Conservation (phyloP, 2,113 vertebrate genomes). For the Triplophysa tibetana region DNA sequence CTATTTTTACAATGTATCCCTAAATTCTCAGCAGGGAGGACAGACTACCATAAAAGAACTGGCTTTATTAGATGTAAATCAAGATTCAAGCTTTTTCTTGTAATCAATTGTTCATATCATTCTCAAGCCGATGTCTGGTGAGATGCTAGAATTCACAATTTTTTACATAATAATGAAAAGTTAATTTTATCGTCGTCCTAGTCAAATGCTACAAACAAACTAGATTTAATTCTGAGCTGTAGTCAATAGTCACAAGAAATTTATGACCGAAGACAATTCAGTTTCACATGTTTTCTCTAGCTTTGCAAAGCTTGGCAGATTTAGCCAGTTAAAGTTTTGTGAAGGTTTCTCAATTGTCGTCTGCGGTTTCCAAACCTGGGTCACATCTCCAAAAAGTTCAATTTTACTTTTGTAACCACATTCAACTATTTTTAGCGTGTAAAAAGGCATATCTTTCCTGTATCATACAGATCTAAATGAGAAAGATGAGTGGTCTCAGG, state of each 20-base stretch:
- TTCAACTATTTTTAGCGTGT: not conserved
- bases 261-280: conserved; percentile 25
- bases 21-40: conserved; percentile 1
- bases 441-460: not conserved
- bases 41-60: not conserved
- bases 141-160: not conserved
- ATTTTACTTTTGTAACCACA: not conserved
- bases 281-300: not conserved
- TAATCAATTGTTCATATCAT: conserved; percentile 3
- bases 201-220: not conserved
- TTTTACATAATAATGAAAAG: not conserved
- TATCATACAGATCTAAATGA: conserved; percentile 34
- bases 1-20: not conserved
- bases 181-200: not conserved
- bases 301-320: not conserved
- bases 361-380: not conserved
- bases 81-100: not conserved
- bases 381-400: not conserved
- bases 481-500: conserved; percentile 48
- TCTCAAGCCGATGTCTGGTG: not conserved
- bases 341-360: not conserved
- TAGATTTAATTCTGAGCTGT: not conserved
- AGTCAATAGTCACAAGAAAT: conserved; percentile 47
- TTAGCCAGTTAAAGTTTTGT: not conserved
- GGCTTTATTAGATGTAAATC: not conserved